Evolutionary conservation across 2,797 vertebrate genomes (phyloP).

Genomic region (Phoebastria nigripes): DNA sequence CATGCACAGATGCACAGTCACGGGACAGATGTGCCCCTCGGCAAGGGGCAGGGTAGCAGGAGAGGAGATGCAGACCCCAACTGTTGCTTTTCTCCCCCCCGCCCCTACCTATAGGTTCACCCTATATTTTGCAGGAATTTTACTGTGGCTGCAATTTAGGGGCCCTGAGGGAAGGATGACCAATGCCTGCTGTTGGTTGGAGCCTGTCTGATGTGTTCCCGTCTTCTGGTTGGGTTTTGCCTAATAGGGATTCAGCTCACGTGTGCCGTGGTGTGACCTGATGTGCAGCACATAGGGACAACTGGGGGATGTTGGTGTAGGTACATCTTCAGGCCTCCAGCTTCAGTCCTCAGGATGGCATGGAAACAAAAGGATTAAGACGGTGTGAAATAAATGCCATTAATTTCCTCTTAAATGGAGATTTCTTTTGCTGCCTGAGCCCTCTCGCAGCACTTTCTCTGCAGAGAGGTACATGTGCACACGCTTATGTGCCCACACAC

Average conservation of each 20-base stretch:
- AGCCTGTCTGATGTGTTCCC: rapidly evolving
- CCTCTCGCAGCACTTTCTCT: neutral
- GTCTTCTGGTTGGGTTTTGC: neutral
- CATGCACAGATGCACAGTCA: neutral
- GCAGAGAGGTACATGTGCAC: neutral
- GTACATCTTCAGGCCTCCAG: neutral
- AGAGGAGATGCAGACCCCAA: neutral
- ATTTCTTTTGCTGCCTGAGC: neutral
- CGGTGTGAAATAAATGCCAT: neutral
- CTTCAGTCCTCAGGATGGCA: neutral
- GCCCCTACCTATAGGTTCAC: too few species aligned
- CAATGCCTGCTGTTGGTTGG: neutral
- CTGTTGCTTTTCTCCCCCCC: neutral
- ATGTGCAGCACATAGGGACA: neutral
- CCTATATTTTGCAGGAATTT: neutral
- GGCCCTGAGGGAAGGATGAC: neutral
- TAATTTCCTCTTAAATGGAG: neutral
- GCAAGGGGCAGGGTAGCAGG: neutral
- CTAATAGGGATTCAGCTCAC: rapidly evolving
- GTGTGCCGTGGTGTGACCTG: rapidly evolving
- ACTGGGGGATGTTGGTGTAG: neutral
- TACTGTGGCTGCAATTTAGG: neutral
- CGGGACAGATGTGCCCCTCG: neutral
- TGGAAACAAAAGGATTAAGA: neutral
- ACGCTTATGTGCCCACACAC: neutral